These are phyloP conservation scores for Sylvicola cinctus DNA, from an alignment of 2,888 invertebrate genomes.

Conservation along the genomic window DNA sequence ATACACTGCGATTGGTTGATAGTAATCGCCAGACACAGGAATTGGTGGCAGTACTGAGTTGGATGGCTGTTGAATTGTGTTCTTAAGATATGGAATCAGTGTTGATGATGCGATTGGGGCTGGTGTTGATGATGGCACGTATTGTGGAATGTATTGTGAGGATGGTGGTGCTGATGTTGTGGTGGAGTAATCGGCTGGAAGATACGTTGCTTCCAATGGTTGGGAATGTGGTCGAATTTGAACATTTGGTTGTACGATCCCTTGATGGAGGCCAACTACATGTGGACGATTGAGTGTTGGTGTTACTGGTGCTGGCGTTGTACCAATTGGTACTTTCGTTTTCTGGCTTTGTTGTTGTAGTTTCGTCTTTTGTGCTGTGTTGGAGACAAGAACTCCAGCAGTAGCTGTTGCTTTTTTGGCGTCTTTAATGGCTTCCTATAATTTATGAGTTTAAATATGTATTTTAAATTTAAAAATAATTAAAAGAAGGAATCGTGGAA, in stretches of 20 bases:
- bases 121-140: conserved; percentile 9
- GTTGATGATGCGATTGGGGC: conserved; percentile 3
- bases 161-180: conserved; percentile 8
- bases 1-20: conserved; percentile 15
- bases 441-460: conserved; percentile 13
- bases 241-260: conserved; percentile 15
- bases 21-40: conserved; percentile 6
- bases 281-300: conserved; percentile 5
- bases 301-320: conserved; percentile 13
- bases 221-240: conserved; percentile 17
- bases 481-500: neutral
- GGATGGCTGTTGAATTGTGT: conserved; percentile 5
- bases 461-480: too few species aligned
- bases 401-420: conserved; percentile 50
- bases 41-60: conserved; percentile 16
- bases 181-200: conserved; percentile 8
- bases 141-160: conserved; percentile 7
- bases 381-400: too few species aligned
- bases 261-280: conserved; percentile 19
- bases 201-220: conserved; percentile 12
- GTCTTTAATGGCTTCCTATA: conserved; percentile 46
- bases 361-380: too few species aligned
- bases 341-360: too few species aligned
- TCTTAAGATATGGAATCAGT: neutral
- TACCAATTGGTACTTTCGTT: conserved; percentile 9